A percentile compares a stretch with the other conserved stretches of the same genome.
phyloP scores from a whole-genome alignment of 2,888 invertebrate genomes.

The Myopa testacea region DNA sequence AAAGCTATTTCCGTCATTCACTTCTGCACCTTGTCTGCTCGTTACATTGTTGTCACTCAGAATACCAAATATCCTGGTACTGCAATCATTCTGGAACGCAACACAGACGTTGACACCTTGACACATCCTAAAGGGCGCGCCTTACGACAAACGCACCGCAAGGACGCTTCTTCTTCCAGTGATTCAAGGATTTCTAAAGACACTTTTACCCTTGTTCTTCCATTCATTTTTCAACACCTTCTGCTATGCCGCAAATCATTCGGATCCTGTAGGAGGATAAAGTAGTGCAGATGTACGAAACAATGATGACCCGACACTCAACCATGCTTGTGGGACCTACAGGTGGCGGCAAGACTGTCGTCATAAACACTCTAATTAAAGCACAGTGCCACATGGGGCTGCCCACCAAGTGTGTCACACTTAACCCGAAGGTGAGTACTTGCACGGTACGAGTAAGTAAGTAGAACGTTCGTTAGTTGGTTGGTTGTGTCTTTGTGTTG shows the following conservation, averaged over 20 bases:
- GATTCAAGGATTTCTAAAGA: constrained; percentile 7
- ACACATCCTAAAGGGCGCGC: constrained; percentile 61
- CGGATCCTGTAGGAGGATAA: constrained; percentile 78
- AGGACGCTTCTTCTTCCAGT: constrained; percentile 2
- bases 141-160: constrained; percentile 43
- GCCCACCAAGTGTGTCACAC: constrained; percentile 81
- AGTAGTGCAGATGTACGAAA: constrained; percentile 91
- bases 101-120: constrained; percentile 58
- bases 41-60: constrained; percentile 16
- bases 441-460: background rate
- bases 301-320: constrained; percentile 94
- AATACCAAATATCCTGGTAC: constrained; percentile 26
- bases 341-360: constrained; percentile 91
- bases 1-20: constrained; percentile 34
- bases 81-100: constrained; percentile 31
- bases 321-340: constrained; percentile 94
- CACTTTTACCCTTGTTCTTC: background rate
- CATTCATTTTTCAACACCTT: background rate
- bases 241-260: background rate
- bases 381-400: constrained; percentile 82
- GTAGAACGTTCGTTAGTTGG: background rate
- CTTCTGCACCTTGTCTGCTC: constrained; percentile 21
- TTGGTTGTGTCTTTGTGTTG: background rate
- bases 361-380: constrained; percentile 81
- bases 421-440: constrained; percentile 82